A percentile compares a stretch with the other conserved stretches of the same genome.
Evolutionary conservation across 2,888 invertebrate genomes (phyloP).

Genomic region (Harpalus rufipes): DNA sequence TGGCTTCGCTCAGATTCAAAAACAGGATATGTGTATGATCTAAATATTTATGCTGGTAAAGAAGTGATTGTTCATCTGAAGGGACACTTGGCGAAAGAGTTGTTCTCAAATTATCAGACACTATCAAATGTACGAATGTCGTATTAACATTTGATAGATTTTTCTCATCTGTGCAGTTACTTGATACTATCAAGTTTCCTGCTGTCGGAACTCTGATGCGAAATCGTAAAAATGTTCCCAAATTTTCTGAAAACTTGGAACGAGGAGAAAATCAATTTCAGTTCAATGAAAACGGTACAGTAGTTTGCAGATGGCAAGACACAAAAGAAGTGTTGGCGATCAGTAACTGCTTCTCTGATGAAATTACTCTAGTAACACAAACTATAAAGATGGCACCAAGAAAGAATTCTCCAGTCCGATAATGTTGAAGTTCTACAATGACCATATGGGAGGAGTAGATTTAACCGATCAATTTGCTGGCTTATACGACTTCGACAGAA

Average conservation of each 20-base stretch:
- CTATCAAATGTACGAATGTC: slow-evolving; percentile 17
- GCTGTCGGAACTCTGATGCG: slow-evolving; percentile 61
- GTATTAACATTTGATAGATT: slow-evolving; percentile 33
- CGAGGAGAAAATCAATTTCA: slow-evolving; percentile 35
- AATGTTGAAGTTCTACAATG: slow-evolving; percentile 61
- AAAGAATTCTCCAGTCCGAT: slow-evolving; percentile 62
- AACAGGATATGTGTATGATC: slow-evolving; percentile 67
- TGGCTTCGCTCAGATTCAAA: slow-evolving; percentile 68
- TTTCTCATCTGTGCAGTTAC: slow-evolving; percentile 1
- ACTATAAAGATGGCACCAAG: slow-evolving; percentile 44
- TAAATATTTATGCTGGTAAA: slow-evolving; percentile 67
- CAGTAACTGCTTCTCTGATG: slow-evolving; percentile 63
- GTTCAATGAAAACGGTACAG: slow-evolving; percentile 52
- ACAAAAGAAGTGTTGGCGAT: slow-evolving; percentile 62
- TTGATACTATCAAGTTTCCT: slow-evolving; percentile 29
- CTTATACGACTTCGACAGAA: too few species aligned
- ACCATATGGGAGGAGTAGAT: background rate
- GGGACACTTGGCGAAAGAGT: slow-evolving; percentile 67
- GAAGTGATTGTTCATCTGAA: slow-evolving; percentile 36
- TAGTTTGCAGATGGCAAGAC: slow-evolving; percentile 63
- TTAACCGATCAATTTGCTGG: too few species aligned
- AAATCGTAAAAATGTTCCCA: slow-evolving; percentile 63
- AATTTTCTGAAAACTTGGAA: slow-evolving; percentile 56
- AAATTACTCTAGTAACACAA: slow-evolving; percentile 37
- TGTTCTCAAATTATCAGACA: slow-evolving; percentile 35